Percentiles rank a stretch among this genome's conserved stretches.
Evolutionary conservation across 2,797 vertebrate species (phyloP).

Genomic region (Alectoris magna): DNA sequence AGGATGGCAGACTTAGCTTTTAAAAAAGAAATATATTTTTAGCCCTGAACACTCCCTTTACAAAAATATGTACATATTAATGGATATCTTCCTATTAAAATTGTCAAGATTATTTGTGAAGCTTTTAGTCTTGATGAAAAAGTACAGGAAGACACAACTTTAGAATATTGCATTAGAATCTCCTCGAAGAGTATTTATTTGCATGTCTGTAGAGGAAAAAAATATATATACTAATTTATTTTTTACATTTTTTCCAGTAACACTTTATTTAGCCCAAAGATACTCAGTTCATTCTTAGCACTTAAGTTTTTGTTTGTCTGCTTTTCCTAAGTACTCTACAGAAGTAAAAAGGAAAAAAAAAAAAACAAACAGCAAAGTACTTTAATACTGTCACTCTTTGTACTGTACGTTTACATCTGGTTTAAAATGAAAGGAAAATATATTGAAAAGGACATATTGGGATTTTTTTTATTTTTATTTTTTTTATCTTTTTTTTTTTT

Average conservation of each 20-base stretch:
- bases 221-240: slow-evolving; percentile 55
- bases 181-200: slow-evolving; percentile 71
- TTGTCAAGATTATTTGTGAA: slow-evolving; percentile 50
- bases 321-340: slow-evolving; percentile 63
- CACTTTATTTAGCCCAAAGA: slow-evolving; percentile 73
- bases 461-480: too few species aligned
- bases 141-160: slow-evolving; percentile 47
- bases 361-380: not conserved
- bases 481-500: not conserved
- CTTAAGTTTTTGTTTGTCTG: slow-evolving; percentile 16
- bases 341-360: slow-evolving; percentile 25
- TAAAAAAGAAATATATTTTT: slow-evolving; percentile 63
- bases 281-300: slow-evolving; percentile 62
- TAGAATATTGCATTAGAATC: slow-evolving; percentile 47
- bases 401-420: slow-evolving; percentile 53
- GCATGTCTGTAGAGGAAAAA: slow-evolving; percentile 36
- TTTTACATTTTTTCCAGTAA: slow-evolving; percentile 46
- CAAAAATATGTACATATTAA: slow-evolving; percentile 68
- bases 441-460: not conserved
- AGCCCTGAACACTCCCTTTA: slow-evolving; percentile 51
- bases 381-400: slow-evolving; percentile 26
- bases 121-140: slow-evolving; percentile 50
- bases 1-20: slow-evolving; percentile 70
- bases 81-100: slow-evolving; percentile 61
- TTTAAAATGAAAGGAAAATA: slow-evolving; percentile 52